Conservation (phyloP, 2,797 vertebrate genomes). For the Erethizon dorsatum region DNA sequence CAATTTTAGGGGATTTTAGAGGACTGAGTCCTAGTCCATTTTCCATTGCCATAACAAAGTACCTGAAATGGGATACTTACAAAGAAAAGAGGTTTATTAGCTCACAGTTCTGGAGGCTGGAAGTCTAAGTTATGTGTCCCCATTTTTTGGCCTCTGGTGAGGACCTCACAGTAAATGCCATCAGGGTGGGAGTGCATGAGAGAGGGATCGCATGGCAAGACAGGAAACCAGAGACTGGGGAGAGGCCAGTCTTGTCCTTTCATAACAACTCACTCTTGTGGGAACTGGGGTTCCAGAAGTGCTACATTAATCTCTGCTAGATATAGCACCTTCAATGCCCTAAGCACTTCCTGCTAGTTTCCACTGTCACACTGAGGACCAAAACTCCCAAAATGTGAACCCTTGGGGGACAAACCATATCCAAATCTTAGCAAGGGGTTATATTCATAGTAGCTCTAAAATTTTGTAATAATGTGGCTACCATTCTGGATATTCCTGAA, state of each 20-base stretch:
- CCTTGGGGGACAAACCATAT: neutral
- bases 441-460: neutral
- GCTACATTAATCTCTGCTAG: neutral
- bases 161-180: neutral
- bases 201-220: neutral
- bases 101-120: neutral
- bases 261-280: neutral
- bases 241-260: neutral
- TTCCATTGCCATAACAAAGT: neutral
- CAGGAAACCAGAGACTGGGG: neutral
- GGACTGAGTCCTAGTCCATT: neutral
- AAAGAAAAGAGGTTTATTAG: neutral
- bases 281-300: neutral
- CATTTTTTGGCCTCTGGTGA: neutral
- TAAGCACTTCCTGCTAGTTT: neutral
- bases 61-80: neutral
- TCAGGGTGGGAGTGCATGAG: neutral
- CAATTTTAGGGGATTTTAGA: neutral
- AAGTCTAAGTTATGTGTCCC: neutral
- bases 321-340: neutral
- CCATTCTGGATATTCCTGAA: slow-evolving; percentile 1
- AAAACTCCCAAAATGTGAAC: neutral
- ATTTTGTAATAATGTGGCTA: neutral
- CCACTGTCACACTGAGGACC: neutral
- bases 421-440: neutral